Evolutionary conservation across 2,113 vertebrate genomes (phyloP), one percentile per base, ranked within the genome.

Genomic region (Zootoca vivipara): DNA sequence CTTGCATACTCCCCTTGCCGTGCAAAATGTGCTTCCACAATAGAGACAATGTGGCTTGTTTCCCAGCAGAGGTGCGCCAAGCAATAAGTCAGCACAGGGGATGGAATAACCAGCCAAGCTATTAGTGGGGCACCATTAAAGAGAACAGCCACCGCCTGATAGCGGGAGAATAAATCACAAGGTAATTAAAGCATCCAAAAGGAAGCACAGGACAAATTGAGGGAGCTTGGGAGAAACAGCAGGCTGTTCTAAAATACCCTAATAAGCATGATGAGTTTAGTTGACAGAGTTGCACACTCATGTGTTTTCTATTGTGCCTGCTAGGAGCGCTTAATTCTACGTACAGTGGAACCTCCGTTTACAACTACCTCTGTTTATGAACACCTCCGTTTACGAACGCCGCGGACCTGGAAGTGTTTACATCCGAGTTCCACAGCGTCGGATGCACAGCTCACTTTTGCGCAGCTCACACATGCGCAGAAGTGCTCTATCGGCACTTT

Each of bases 141-240:
- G 85, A 93, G 89, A 94, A 35, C 52, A 81, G 87, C 93, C 92
- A 83, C 91, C 93, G 90, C 91, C 92, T 88, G 85, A 1, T 92
- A 89, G 87, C 91, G 89, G 92, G 64, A 93, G 89, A 89, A 95
- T 95, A 94, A 95, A 95, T 96, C 93, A 95, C 92, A 89, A 93
- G 88, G 90, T 95, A 95, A 97, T 95, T 96, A 96, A 94, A 96
- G 83, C 82, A 93, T 94, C 93, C 85, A 89, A 83, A 93, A 92
- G 87, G 94, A 94, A 93, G 87, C 93, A 89, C 70, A 91, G 82
- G 81, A 94, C 85, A 90, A 93, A 94, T 94, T 95, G 93, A 93
- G 91, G 88, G 86, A 89, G 88, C 85, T 80, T 93, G 86, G 10
- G 90, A 90, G 89, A 73, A 73, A 62, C 58, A 1, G 58, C 58